Evolutionary conservation across 2,797 vertebrate genomes (phyloP).

Genomic region (Betta splendens): DNA sequence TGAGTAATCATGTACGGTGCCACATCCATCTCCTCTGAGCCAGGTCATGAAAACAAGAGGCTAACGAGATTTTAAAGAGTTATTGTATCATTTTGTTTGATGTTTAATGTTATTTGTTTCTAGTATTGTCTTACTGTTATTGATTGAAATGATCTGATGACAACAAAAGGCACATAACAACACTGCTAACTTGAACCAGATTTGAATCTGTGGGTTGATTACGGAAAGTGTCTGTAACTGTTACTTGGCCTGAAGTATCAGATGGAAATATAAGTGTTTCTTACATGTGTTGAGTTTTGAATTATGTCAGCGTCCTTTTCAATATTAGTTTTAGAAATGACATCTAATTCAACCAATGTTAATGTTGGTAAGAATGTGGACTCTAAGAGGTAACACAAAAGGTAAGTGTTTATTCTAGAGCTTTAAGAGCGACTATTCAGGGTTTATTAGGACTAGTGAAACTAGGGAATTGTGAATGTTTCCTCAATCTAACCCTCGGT

Average conservation of each 20-base stretch:
- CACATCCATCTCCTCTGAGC: slow-evolving; percentile 56
- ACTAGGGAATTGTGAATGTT: background rate
- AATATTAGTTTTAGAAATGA: too few relatives aligned
- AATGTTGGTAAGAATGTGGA: background rate
- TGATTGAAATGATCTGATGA: slow-evolving; percentile 59
- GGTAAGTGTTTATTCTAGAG: background rate
- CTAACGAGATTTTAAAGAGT: slow-evolving; percentile 60
- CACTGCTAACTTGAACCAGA: slow-evolving; percentile 74
- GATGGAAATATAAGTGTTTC: slow-evolving; percentile 73
- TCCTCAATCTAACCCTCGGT: background rate
- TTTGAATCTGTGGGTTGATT: slow-evolving; percentile 53
- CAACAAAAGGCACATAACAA: slow-evolving; percentile 71
- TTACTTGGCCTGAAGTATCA: slow-evolving; percentile 68
- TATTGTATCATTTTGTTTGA: slow-evolving; percentile 65
- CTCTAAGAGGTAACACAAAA: background rate
- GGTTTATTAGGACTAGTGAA: too few relatives aligned
- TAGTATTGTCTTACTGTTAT: slow-evolving; percentile 68
- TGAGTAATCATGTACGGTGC: slow-evolving; percentile 65
- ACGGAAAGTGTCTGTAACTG: slow-evolving; percentile 55
- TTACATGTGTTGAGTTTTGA: slow-evolving; percentile 52
- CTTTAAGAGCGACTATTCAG: too few relatives aligned
- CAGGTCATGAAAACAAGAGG: slow-evolving; percentile 48
- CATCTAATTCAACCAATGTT: background rate
- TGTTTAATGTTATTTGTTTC: slow-evolving; percentile 69
- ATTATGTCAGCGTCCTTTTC: background rate